These are phyloP conservation scores for Psephotus haematonotus DNA, from an alignment of 2,113 vertebrate species.

Conservation along the genomic window DNA sequence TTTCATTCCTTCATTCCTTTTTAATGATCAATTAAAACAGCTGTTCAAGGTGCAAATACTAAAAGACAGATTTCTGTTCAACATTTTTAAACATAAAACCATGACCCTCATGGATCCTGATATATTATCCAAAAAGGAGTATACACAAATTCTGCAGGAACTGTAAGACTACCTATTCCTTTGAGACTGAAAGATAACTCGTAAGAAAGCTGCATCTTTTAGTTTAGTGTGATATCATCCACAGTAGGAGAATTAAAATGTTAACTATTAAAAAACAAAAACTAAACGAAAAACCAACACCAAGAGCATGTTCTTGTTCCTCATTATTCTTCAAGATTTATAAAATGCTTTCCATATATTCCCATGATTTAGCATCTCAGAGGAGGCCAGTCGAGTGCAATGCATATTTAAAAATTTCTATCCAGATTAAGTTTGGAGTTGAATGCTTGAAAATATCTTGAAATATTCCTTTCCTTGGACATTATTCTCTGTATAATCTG, in stretches of 20 bases:
- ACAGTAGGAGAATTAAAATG: not conserved
- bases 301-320: not conserved
- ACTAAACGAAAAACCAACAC: rapidly evolving
- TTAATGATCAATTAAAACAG: not conserved
- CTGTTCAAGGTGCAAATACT: not conserved
- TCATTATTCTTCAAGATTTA: not conserved
- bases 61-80: not conserved
- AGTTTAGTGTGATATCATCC: not conserved
- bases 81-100: not conserved
- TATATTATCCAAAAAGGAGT: not conserved
- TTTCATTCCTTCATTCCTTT: not conserved
- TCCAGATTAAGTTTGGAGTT: not conserved
- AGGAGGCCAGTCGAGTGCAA: not conserved
- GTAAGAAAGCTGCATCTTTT: not conserved
- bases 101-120: not conserved
- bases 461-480: not conserved
- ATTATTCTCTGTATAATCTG: not conserved
- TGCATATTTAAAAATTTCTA: not conserved
- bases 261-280: not conserved
- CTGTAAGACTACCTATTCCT: not conserved
- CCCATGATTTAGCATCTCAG: not conserved
- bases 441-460: not conserved
- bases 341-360: not conserved
- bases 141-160: not conserved
- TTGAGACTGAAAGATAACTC: not conserved